These are phyloP conservation scores for Terebella lapidaria DNA, from an alignment of 2,888 invertebrate species.

Conservation along the genomic window DNA sequence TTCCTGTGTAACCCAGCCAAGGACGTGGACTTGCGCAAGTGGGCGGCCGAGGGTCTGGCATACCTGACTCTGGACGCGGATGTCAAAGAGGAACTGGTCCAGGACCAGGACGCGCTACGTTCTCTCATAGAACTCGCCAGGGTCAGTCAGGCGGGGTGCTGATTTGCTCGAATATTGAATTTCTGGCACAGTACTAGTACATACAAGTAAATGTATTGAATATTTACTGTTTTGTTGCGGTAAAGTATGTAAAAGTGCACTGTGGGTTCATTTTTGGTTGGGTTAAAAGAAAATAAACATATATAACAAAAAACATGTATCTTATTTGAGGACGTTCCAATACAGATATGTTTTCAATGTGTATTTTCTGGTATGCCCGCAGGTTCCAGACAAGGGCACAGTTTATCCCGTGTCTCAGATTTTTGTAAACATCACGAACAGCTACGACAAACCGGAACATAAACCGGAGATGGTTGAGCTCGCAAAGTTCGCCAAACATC, in stretches of 20 bases:
- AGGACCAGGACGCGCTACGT: slow-evolving; percentile 75
- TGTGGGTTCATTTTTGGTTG: too few species aligned
- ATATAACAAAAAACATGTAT: too few species aligned
- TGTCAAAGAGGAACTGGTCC: slow-evolving; percentile 91
- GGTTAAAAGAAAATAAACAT: too few species aligned
- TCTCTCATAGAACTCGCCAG: slow-evolving; percentile 85
- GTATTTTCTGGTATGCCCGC: not conserved
- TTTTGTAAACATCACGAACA: slow-evolving; percentile 92
- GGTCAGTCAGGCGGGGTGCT: slow-evolving; percentile 34
- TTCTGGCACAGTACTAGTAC: too few species aligned
- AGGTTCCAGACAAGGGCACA: slow-evolving; percentile 36
- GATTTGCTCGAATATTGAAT: too few species aligned
- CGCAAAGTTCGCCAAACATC: slow-evolving; percentile 98
- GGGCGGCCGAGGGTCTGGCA: slow-evolving; percentile 95
- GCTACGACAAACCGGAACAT: slow-evolving; percentile 94
- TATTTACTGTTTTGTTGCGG: too few species aligned
- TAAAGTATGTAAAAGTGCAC: too few species aligned
- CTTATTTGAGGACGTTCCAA: too few species aligned
- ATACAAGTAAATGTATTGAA: too few species aligned
- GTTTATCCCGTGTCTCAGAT: slow-evolving; percentile 70
- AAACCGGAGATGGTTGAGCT: slow-evolving; percentile 94
- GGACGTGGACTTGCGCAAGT: slow-evolving; percentile 82
- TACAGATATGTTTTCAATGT: too few species aligned
- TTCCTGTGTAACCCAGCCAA: slow-evolving; percentile 83
- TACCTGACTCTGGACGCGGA: slow-evolving; percentile 96